Conservation (phyloP, 2,888 invertebrate species). For the Cylloceria caligata region DNA sequence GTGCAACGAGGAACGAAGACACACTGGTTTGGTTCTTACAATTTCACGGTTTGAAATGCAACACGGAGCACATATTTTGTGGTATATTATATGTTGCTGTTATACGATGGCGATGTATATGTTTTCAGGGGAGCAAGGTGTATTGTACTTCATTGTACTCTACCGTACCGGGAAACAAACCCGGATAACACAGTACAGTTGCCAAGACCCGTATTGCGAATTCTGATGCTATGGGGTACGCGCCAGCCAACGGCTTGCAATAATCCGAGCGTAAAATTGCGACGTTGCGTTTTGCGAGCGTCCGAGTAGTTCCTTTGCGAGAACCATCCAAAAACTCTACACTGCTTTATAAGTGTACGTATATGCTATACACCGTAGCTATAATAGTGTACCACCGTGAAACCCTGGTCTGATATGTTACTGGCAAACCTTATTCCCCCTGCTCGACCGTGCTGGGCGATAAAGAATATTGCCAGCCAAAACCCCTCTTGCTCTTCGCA, state of each 20-base stretch:
- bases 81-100: constrained; percentile 22
- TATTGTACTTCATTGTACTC: constrained; percentile 51
- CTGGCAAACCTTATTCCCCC: constrained; percentile 29
- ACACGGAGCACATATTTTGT: constrained; percentile 40
- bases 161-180: constrained; percentile 2
- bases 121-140: constrained; percentile 22
- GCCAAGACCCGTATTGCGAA: constrained; percentile 50
- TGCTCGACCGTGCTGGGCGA: constrained; percentile 45
- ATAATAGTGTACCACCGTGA: constrained; percentile 17
- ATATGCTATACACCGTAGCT: not conserved
- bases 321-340: constrained; percentile 46
- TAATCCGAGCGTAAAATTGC: constrained; percentile 70
- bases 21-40: constrained; percentile 45
- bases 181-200: constrained; percentile 6
- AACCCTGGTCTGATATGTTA: constrained; percentile 1
- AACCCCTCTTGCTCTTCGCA: constrained; percentile 9
- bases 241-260: constrained; percentile 61
- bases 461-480: constrained; percentile 67
- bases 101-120: constrained; percentile 40
- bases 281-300: constrained; percentile 65
- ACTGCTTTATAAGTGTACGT: constrained; percentile 16
- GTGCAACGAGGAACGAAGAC: constrained; percentile 19
- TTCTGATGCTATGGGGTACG: constrained; percentile 36
- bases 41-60: constrained; percentile 60
- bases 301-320: constrained; percentile 36